Percentiles rank a stretch among this genome's conserved stretches.
phyloP scores from a whole-genome alignment of 2,797 vertebrate species.

The Myioborus melanocephalus region DNA sequence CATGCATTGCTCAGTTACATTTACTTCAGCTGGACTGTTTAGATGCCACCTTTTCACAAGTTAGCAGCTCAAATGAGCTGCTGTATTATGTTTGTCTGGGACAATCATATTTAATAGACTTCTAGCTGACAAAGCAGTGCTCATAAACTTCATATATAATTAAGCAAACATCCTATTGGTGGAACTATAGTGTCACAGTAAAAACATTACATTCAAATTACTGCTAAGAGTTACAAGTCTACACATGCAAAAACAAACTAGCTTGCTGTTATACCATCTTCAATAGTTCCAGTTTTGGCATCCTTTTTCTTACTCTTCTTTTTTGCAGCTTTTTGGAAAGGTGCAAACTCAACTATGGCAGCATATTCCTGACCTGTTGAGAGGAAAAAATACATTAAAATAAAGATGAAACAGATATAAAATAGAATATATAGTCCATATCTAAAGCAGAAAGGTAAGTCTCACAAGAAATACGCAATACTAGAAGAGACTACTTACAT shows the following conservation, averaged over 20 bases:
- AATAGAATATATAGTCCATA: neutral
- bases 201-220: neutral
- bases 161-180: neutral
- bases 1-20: neutral
- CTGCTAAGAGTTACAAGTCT: neutral
- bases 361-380: slow-evolving; percentile 93
- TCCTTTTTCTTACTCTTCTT: slow-evolving; percentile 97
- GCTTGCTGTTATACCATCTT: slow-evolving; percentile 82
- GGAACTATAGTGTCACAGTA: neutral
- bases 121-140: neutral
- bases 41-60: neutral
- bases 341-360: slow-evolving; percentile 97
- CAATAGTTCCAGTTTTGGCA: slow-evolving; percentile 93
- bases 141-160: neutral
- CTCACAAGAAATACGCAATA: neutral
- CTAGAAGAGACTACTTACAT: neutral
- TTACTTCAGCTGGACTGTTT: neutral
- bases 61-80: neutral
- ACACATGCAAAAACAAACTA: slow-evolving; percentile 27
- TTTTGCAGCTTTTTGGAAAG: slow-evolving; percentile 97
- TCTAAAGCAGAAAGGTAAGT: neutral
- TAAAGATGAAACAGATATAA: neutral
- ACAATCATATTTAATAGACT: neutral
- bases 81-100: neutral
- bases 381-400: neutral